These are phyloP conservation scores for Centropyge bicolor DNA, from an alignment of 2,797 vertebrate genomes.

Conservation along the genomic window DNA sequence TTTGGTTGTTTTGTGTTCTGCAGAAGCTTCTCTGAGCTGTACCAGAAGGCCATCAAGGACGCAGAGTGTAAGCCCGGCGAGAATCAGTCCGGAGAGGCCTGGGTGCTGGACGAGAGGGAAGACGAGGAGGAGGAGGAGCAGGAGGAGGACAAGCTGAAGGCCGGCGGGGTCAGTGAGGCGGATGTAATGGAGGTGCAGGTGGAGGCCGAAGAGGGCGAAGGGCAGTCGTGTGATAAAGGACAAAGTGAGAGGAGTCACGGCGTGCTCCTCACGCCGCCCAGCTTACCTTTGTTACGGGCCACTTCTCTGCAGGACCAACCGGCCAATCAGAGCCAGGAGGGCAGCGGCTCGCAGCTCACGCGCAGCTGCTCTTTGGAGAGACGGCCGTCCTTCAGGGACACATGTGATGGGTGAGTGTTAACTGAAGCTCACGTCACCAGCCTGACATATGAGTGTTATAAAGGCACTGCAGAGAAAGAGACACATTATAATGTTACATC, in stretches of 20 bases:
- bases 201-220: constrained; percentile 61
- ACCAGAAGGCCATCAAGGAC: constrained; percentile 92
- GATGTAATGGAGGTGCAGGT: constrained; percentile 62
- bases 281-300: constrained; percentile 84
- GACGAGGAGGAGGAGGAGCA: constrained; percentile 69
- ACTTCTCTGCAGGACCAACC: constrained; percentile 87
- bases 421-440: neutral
- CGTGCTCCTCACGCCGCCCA: constrained; percentile 70
- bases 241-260: constrained; percentile 55
- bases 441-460: neutral
- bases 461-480: neutral
- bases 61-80: constrained; percentile 87
- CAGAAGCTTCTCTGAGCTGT: constrained; percentile 94
- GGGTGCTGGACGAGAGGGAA: constrained; percentile 86
- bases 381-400: constrained; percentile 69
- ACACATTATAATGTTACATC: neutral
- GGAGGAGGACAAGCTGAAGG: constrained; percentile 47
- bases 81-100: constrained; percentile 83
- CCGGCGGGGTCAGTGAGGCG: constrained; percentile 48
- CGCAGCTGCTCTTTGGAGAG: constrained; percentile 86
- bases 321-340: constrained; percentile 64
- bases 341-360: constrained; percentile 60
- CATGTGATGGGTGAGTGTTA: constrained; percentile 74
- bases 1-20: constrained; percentile 27
- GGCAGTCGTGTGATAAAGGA: constrained; percentile 51